Base-by-base conservation (phyloP, 2,888 invertebrate species). In the Ecdyonurus torrentis region DNA sequence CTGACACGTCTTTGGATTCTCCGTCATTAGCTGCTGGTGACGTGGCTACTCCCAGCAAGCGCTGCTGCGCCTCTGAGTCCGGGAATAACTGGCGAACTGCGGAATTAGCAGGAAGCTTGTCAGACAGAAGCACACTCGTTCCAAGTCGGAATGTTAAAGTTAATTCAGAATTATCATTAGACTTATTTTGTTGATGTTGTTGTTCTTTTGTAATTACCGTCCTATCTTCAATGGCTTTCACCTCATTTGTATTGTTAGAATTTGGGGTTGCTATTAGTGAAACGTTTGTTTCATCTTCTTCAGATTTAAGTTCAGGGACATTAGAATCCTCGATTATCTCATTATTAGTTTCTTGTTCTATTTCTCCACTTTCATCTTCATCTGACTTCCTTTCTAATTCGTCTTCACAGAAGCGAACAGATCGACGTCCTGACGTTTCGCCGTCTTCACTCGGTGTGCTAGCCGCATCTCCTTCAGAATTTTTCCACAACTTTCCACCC, bases 81-180 rank as follows among this genome's bases (percentile, higher is more conserved):
- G 67, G 90, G 73, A 91, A 91, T 61, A 91, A 76, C 71, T 91
- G 91, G 63, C 90, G 81, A 5, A 91, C 88, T 2, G 91, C 91
- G 0, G 91, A 91, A 73, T 89, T 55, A 20, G 55, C 19, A n/a
- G 55, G 55, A 5, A 55, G 22, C 20, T 55, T 55, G 20, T 55
- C 55, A 10, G 55, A 20, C 3, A 20, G n/a, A 7, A 55, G 20
- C 7, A 55, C 7, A 55, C n/a, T 22, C 3, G 15, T 20, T 7
- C 55, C 55, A n/a, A 55, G 55, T n/a, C 55, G 55, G 19, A 55
- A 22, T 22, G 55, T 55, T n/a, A 55, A 55, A 22, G n/a, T 55
- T n/a, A 55, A 22, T 55, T 55, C 55, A n/a, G 55, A 5, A 55
- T n/a, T n/a, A n/a, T n/a, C 7, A 5, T n/a, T 20, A 10, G 20